Evolutionary conservation across 2,797 vertebrate species (phyloP).

Genomic region (Cossypha dichroa): DNA sequence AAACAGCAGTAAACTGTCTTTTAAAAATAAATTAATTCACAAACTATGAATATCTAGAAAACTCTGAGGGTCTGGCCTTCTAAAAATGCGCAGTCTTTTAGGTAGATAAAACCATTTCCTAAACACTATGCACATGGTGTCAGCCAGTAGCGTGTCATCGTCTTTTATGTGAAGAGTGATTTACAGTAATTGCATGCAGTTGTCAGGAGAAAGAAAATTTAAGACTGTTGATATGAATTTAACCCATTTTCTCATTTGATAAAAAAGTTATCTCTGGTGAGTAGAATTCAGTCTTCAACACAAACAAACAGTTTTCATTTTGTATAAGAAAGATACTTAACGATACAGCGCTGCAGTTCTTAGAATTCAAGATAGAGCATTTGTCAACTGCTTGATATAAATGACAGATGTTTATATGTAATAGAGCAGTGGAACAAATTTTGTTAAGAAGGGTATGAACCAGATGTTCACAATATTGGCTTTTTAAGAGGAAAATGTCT

Average conservation of each 20-base stretch:
- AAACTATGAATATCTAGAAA: neutral
- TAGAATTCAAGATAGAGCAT: constrained; percentile 52
- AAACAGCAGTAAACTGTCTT: neutral
- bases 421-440: constrained; percentile 77
- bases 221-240: constrained; percentile 57
- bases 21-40: neutral
- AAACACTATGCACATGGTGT: neutral
- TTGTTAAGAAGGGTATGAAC: constrained; percentile 73
- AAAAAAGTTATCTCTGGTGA: constrained; percentile 61
- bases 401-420: constrained; percentile 80
- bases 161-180: constrained; percentile 65
- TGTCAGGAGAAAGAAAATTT: constrained; percentile 60
- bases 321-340: constrained; percentile 56
- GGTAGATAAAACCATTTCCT: constrained; percentile 30
- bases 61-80: neutral
- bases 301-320: constrained; percentile 57
- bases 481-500: constrained; percentile 64
- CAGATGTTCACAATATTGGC: constrained; percentile 76
- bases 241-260: constrained; percentile 57
- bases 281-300: constrained; percentile 48
- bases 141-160: constrained; percentile 42
- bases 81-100: constrained; percentile 40
- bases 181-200: constrained; percentile 67
- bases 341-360: constrained; percentile 4
- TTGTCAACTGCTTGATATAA: constrained; percentile 74